Evolutionary conservation across 2,797 vertebrate genomes (phyloP).

Genomic region (Sebastes hopkinsi): DNA sequence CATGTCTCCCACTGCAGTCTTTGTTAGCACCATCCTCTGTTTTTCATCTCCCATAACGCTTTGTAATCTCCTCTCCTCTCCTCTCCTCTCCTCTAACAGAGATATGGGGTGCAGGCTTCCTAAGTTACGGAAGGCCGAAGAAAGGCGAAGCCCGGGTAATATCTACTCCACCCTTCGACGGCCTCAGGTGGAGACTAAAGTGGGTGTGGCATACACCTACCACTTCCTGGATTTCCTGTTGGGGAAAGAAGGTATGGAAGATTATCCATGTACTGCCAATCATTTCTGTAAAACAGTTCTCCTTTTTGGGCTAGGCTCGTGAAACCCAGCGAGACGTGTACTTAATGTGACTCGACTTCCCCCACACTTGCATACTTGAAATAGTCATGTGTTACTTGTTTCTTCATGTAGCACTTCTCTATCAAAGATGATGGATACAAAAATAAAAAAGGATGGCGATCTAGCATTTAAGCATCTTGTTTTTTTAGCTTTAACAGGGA

Average conservation of each 20-base stretch:
- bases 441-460: not conserved
- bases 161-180: slow-evolving; percentile 95
- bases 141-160: slow-evolving; percentile 90
- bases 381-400: slow-evolving; percentile 23
- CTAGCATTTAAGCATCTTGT: not conserved
- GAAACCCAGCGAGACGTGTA: slow-evolving; percentile 1
- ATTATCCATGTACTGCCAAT: not conserved
- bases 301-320: not conserved
- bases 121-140: slow-evolving; percentile 88
- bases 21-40: slow-evolving; percentile 8
- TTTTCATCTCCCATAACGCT: not conserved
- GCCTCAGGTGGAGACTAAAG: slow-evolving; percentile 95
- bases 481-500: not conserved
- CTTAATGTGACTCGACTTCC: slow-evolving; percentile 14
- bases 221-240: slow-evolving; percentile 93
- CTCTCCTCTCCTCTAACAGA: slow-evolving; percentile 10
- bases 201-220: slow-evolving; percentile 93
- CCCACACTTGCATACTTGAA: slow-evolving; percentile 37
- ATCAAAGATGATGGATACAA: not conserved
- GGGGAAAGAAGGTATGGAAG: slow-evolving; percentile 85
- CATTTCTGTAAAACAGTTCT: not conserved
- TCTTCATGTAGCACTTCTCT: not conserved
- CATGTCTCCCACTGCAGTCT: slow-evolving; percentile 33
- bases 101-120: slow-evolving; percentile 94
- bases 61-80: not conserved